Conservation (phyloP, 2,797 vertebrate species). For the Neosilurus hyrtlii region DNA sequence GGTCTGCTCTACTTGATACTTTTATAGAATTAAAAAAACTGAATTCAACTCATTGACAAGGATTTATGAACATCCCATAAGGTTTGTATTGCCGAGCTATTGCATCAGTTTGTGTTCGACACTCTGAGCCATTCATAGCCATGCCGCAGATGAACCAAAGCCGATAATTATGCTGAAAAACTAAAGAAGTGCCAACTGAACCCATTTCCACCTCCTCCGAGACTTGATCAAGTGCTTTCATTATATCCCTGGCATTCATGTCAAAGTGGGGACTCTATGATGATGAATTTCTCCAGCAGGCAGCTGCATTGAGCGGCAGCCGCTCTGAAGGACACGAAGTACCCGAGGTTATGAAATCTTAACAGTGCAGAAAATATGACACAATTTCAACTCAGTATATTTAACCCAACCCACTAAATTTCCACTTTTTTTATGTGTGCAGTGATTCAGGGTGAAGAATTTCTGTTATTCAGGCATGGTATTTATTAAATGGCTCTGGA, state of each 20-base stretch:
- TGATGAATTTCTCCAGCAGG: constrained; percentile 45
- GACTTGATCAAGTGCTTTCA: constrained; percentile 51
- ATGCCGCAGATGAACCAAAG: constrained; percentile 32
- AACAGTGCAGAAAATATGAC: constrained; percentile 34
- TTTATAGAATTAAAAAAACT: background rate
- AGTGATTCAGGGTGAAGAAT: background rate
- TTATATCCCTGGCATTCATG: constrained; percentile 45
- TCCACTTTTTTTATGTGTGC: background rate
- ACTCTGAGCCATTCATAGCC: constrained; percentile 20
- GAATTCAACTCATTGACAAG: constrained; percentile 25
- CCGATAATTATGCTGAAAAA: constrained; percentile 55
- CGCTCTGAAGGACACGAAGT: constrained; percentile 34
- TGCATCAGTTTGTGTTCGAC: constrained; percentile 45
- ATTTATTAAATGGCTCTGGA: constrained; percentile 1
- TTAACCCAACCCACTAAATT: background rate
- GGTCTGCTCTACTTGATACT: background rate
- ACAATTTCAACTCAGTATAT: constrained; percentile 21
- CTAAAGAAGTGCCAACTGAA: constrained; percentile 49
- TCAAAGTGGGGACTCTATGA: constrained; percentile 26
- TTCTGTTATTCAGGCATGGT: background rate
- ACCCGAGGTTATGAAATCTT: constrained; percentile 29
- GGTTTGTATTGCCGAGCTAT: constrained; percentile 46
- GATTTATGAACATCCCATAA: constrained; percentile 27
- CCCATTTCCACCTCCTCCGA: constrained; percentile 44
- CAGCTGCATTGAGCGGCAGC: constrained; percentile 22